These are phyloP conservation scores for Hirtodrosophila confusa DNA, from an alignment of 2,888 invertebrate species.

Conservation along the genomic window DNA sequence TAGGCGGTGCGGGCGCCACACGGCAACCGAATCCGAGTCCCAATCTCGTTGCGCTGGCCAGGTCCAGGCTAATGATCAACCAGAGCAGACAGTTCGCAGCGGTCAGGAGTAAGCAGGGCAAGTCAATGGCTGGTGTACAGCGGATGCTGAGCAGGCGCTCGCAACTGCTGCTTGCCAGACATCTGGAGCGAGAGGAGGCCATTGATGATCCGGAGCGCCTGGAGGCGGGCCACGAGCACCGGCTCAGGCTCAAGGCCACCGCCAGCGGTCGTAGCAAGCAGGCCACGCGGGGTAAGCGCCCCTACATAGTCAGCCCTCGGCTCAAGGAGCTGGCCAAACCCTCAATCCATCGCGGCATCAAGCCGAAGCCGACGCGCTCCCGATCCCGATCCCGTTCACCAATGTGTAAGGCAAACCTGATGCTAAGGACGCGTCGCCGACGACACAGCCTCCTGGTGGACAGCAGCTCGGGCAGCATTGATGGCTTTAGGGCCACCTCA, in stretches of 20 bases:
- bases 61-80: not conserved
- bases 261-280: not conserved
- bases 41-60: not conserved
- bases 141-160: constrained; percentile 14
- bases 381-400: not conserved
- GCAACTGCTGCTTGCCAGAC: constrained; percentile 25
- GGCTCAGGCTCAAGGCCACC: not conserved
- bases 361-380: not conserved
- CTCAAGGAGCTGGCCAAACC: constrained; percentile 38
- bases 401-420: not conserved
- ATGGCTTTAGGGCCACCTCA: constrained; percentile 14
- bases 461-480: constrained; percentile 62
- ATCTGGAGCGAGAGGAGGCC: constrained; percentile 45
- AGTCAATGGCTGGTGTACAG: not conserved
- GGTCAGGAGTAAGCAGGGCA: not conserved
- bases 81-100: not conserved
- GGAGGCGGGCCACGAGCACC: constrained; percentile 10
- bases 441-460: constrained; percentile 5
- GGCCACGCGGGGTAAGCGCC: not conserved
- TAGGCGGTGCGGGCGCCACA: constrained; percentile 16
- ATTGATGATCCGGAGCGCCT: constrained; percentile 52
- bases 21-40: constrained; percentile 1
- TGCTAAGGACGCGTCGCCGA: not conserved
- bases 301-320: constrained; percentile 38
- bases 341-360: not conserved